Percentiles rank a stretch among this genome's conserved stretches.
Conservation (phyloP, 2,888 invertebrate genomes). For the Hirudinaria manillensis region DNA sequence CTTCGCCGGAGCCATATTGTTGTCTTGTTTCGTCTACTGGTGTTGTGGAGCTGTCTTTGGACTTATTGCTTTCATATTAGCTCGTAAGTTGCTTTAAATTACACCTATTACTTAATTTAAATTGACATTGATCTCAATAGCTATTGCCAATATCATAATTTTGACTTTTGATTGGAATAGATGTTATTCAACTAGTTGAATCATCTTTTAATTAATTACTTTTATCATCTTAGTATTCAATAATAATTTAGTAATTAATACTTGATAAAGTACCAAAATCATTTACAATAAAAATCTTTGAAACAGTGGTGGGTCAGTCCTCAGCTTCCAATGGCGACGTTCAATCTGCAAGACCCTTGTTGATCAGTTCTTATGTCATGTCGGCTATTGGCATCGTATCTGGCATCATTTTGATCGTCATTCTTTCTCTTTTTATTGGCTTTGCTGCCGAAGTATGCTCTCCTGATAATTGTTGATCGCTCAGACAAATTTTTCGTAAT, state of each 20-base stretch:
- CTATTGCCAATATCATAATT: too few species aligned
- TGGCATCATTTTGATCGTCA: slow-evolving; percentile 1
- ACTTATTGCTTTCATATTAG: slow-evolving; percentile 20
- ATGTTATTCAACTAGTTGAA: too few species aligned
- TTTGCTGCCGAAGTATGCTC: not conserved
- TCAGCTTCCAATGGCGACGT: slow-evolving; percentile 18
- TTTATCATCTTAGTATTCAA: too few species aligned
- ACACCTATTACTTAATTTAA: too few species aligned
- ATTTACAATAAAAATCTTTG: not conserved
- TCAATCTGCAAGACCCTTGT: not conserved
- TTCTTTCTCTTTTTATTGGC: not conserved
- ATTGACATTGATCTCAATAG: too few species aligned
- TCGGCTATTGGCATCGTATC: not conserved
- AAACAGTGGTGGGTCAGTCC: slow-evolving; percentile 17
- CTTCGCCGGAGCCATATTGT: slow-evolving; percentile 1
- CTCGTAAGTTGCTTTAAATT: slow-evolving; percentile 11
- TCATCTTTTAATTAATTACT: too few species aligned
- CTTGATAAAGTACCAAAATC: too few species aligned
- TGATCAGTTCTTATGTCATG: not conserved
- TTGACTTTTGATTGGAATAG: too few species aligned
- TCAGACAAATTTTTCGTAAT: too few species aligned
- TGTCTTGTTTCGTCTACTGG: slow-evolving; percentile 24
- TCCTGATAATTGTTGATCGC: not conserved
- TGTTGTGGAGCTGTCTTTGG: slow-evolving; percentile 14
- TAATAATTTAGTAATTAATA: too few species aligned